Evolutionary conservation across 2,888 invertebrate genomes (phyloP).

Genomic region (Oligia latruncula): DNA sequence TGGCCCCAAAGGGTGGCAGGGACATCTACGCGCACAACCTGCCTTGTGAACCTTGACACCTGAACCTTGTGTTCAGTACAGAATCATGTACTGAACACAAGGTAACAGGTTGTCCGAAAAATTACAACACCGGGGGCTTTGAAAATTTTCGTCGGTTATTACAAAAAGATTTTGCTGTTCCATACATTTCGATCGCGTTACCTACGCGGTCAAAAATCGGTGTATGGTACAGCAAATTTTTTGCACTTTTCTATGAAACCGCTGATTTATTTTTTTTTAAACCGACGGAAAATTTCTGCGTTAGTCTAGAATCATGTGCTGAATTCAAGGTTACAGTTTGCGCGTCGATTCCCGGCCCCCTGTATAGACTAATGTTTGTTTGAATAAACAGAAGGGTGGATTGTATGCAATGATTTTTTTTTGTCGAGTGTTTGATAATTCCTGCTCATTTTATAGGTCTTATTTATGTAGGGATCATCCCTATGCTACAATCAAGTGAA

Average conservation of each 20-base stretch:
- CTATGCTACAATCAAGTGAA: slow-evolving; percentile 14
- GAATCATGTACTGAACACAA: too few species aligned
- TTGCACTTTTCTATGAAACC: too few species aligned
- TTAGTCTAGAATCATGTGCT: too few species aligned
- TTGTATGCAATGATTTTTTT: not conserved
- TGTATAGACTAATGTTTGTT: not conserved
- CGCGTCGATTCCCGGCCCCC: too few species aligned
- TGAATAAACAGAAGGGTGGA: not conserved
- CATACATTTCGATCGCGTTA: not conserved
- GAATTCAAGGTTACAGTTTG: too few species aligned
- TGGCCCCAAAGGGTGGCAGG: too few species aligned
- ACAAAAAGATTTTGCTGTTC: too few species aligned
- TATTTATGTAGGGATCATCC: not conserved
- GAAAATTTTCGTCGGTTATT: too few species aligned
- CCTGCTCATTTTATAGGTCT: slow-evolving; percentile 28
- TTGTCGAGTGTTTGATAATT: not conserved
- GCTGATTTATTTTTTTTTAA: too few species aligned
- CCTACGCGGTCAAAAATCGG: not conserved
- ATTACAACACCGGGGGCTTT: not conserved
- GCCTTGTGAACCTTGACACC: too few species aligned
- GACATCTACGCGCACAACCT: not conserved
- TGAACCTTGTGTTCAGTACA: not conserved
- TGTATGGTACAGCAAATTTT: not conserved
- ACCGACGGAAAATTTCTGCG: too few species aligned
- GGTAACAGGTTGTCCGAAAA: too few species aligned